These are phyloP conservation scores for Hemicordylus capensis DNA, from an alignment of 2,113 vertebrate species.

Conservation along the genomic window DNA sequence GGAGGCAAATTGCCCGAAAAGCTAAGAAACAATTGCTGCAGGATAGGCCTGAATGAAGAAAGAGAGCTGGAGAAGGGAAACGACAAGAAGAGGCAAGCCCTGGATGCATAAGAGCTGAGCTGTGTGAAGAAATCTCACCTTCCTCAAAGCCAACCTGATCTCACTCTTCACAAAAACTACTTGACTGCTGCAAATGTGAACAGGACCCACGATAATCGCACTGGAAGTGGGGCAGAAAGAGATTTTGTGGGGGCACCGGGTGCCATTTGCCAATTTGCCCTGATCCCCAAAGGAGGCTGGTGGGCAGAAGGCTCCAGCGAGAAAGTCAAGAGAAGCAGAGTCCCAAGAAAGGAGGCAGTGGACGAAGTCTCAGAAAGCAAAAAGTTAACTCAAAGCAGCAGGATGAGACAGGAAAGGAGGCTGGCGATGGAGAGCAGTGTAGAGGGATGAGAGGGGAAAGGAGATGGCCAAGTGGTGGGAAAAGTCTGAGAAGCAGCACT, in stretches of 20 bases:
- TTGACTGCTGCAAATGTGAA: too few relatives aligned
- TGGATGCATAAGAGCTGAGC: fast-evolving
- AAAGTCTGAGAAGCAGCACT: too few relatives aligned
- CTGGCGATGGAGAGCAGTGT: neutral
- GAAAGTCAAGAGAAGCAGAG: neutral
- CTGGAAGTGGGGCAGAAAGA: too few relatives aligned
- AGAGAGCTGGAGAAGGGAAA: neutral
- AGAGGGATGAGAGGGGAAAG: neutral
- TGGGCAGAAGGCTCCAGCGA: neutral
- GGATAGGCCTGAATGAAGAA: neutral
- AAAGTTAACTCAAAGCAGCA: too few relatives aligned
- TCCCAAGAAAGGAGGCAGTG: neutral
- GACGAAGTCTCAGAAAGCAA: neutral
- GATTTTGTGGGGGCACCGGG: too few relatives aligned
- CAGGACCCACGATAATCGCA: too few relatives aligned
- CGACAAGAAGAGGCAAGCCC: neutral
- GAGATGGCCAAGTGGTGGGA: too few relatives aligned
- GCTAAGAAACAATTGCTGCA: neutral
- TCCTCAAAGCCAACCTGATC: neutral
- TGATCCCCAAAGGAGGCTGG: too few relatives aligned
- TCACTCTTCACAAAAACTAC: neutral
- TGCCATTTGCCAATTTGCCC: too few relatives aligned
- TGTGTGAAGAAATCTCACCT: neutral
- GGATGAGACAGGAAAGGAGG: too few relatives aligned
- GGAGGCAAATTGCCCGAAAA: neutral